Percentiles rank a stretch among this genome's conserved stretches.
Conservation (phyloP, 2,888 invertebrate genomes). For the Chelonus formosanus region DNA sequence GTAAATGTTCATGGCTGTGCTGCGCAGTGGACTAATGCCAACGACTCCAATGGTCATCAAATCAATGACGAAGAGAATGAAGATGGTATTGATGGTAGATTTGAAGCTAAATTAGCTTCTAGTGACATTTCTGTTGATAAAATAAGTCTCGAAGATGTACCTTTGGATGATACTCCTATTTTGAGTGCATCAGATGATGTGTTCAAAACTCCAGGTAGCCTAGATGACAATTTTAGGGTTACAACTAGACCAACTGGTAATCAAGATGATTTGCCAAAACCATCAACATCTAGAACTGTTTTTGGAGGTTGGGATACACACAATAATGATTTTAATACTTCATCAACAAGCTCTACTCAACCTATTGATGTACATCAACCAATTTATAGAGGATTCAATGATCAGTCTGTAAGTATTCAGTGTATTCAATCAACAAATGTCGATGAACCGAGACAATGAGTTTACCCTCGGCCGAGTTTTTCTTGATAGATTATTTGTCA, state of each 20-base stretch:
- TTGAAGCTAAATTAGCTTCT: not conserved
- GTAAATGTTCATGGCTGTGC: not conserved
- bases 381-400: slow-evolving; percentile 50
- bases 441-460: slow-evolving; percentile 13
- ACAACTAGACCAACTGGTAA: slow-evolving; percentile 55
- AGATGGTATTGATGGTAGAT: not conserved
- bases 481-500: not conserved
- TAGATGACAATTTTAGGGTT: slow-evolving; percentile 44
- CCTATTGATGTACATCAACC: slow-evolving; percentile 45
- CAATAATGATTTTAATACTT: slow-evolving; percentile 37
- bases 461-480: slow-evolving; percentile 15
- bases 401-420: slow-evolving; percentile 56
- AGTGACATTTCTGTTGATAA: not conserved
- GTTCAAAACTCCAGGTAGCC: not conserved
- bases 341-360: slow-evolving; percentile 27
- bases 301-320: slow-evolving; percentile 40
- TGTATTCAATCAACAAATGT: slow-evolving; percentile 6
- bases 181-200: not conserved
- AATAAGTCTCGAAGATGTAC: not conserved
- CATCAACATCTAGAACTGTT: slow-evolving; percentile 54
- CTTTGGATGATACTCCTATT: not conserved
- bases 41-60: slow-evolving; percentile 1
- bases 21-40: slow-evolving; percentile 22
- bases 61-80: not conserved
- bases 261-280: slow-evolving; percentile 53